A percentile compares a stretch with the other conserved stretches of the same genome.
phyloP scores from a whole-genome alignment of 2,113 vertebrate species.

The Hyaena hyaena region DNA sequence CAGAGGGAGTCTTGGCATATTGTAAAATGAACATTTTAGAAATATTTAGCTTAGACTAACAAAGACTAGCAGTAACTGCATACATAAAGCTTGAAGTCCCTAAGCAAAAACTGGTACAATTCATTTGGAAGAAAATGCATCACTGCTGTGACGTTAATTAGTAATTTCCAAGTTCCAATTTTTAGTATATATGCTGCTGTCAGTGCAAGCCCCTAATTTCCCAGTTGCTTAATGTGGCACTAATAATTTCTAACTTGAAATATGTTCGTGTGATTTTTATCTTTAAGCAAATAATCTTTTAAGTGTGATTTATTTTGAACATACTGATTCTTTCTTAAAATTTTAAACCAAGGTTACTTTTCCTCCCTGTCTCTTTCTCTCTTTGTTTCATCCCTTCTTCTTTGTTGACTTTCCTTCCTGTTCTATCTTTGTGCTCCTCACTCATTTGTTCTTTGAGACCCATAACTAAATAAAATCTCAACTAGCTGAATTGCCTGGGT shows the following conservation, averaged over 20 bases:
- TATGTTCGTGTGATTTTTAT: constrained; percentile 24
- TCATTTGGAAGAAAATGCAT: constrained; percentile 44
- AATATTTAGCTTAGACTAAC: constrained; percentile 4
- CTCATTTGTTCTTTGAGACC: neutral
- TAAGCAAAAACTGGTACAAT: constrained; percentile 20
- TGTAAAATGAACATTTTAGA: neutral
- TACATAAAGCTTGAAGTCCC: constrained; percentile 40
- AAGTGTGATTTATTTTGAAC: neutral
- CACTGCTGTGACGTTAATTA: constrained; percentile 42
- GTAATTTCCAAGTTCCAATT: constrained; percentile 41
- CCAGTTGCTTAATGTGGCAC: neutral
- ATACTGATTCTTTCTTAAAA: neutral
- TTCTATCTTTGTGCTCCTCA: neutral
- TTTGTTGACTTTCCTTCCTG: neutral
- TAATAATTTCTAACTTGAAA: constrained; percentile 40
- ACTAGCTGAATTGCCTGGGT: no score
- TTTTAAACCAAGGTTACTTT: neutral
- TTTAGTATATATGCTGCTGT: neutral
- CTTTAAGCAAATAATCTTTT: constrained; percentile 15
- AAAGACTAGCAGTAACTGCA: neutral
- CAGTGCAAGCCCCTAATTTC: neutral
- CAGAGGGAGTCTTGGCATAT: neutral
- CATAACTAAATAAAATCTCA: neutral
- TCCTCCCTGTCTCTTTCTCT: neutral
- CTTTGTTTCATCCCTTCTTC: neutral